These are phyloP conservation scores for Theocolax elegans DNA, from an alignment of 1,140 invertebrate genomes.

Conservation along the genomic window DNA sequence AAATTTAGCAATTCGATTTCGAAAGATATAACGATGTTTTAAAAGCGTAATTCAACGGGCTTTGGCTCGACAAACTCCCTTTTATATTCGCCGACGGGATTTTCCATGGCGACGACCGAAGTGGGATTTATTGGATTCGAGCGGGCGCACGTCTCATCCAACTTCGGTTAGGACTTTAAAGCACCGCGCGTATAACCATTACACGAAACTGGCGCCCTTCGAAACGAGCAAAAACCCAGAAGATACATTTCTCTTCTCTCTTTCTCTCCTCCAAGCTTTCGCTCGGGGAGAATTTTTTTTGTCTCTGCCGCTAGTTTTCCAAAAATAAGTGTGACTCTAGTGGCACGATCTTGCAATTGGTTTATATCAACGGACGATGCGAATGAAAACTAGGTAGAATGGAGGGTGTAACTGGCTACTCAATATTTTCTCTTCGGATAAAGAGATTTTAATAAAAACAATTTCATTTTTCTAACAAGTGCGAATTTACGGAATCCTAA, in stretches of 20 bases:
- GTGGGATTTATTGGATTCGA: slow-evolving; percentile 32
- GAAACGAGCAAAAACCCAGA: not conserved
- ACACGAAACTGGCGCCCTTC: no score
- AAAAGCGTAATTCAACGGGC: slow-evolving; percentile 11
- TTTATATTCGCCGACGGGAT: slow-evolving; percentile 16
- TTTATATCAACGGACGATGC: not conserved
- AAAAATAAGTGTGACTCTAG: slow-evolving; percentile 8
- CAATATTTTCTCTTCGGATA: no score
- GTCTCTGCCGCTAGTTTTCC: not conserved
- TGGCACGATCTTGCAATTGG: not conserved
- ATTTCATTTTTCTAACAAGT: no score
- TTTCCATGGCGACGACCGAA: not conserved
- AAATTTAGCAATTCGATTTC: slow-evolving; percentile 23
- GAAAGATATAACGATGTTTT: not conserved
- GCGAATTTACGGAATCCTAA: no score
- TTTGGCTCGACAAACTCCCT: not conserved
- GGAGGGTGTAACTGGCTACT: no score
- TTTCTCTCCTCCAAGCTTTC: not conserved
- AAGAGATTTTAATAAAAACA: no score
- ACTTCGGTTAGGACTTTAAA: slow-evolving; percentile 7
- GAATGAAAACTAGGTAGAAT: no score
- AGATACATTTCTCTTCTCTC: not conserved
- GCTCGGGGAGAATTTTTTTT: slow-evolving; percentile 9
- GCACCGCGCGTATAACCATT: not conserved
- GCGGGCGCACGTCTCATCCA: slow-evolving; percentile 4